These are phyloP conservation scores for Phylloscopus trochiloides DNA, from an alignment of 2,113 vertebrate species.

Conservation along the genomic window DNA sequence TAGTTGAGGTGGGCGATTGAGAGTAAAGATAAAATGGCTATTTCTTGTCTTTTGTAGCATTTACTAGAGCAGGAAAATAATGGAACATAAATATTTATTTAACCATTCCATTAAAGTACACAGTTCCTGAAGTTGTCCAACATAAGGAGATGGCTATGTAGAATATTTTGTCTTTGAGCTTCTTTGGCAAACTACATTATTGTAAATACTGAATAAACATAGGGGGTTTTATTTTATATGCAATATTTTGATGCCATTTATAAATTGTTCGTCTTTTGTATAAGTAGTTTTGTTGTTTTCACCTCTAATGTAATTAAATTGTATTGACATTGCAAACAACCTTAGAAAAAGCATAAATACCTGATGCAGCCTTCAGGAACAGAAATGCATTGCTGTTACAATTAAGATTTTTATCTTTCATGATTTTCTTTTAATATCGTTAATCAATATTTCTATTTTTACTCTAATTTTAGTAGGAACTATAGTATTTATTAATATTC, in stretches of 20 bases:
- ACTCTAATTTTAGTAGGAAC: background rate
- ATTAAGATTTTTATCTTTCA: background rate
- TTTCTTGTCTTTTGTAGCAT: background rate
- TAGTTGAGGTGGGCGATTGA: background rate
- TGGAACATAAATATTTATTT: background rate
- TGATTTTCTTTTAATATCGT: background rate
- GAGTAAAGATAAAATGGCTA: background rate
- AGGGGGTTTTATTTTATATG: accelerated
- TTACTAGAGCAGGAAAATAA: background rate
- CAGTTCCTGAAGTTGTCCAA: background rate
- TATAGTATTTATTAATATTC: background rate
- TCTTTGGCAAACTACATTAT: background rate
- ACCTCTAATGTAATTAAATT: background rate
- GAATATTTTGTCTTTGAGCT: background rate
- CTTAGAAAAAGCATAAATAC: background rate
- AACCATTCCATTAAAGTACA: background rate
- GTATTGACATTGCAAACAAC: background rate
- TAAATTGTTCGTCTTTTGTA: background rate
- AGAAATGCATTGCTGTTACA: background rate
- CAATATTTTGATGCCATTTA: background rate
- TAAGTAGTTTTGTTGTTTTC: background rate
- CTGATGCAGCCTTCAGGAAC: background rate
- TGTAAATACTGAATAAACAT: background rate
- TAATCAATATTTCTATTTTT: background rate
- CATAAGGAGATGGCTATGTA: background rate